Evolutionary conservation across 2,797 vertebrate genomes (phyloP).

Genomic region (Bucorvus abyssinicus): DNA sequence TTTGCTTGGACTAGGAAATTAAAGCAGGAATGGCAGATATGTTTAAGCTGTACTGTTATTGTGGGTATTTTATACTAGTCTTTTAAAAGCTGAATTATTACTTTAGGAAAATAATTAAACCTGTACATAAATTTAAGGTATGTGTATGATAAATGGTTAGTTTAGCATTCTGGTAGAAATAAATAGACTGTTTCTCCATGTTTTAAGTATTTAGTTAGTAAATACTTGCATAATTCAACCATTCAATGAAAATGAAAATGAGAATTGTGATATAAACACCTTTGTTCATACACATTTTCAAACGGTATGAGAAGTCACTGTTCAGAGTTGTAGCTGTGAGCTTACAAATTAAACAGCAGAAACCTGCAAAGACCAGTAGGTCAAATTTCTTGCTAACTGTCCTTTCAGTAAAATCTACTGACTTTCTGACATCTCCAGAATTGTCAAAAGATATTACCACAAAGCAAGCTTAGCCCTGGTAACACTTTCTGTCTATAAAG

Average conservation of each 20-base stretch:
- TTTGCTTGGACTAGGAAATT: constrained; percentile 42
- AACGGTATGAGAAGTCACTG: background rate
- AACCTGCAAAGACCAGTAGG: constrained; percentile 30
- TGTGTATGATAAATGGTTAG: background rate
- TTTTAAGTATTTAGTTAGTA: background rate
- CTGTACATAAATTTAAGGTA: background rate
- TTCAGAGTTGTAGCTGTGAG: background rate
- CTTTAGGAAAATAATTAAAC: background rate
- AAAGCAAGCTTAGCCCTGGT: background rate
- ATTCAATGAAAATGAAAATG: background rate
- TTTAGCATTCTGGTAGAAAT: background rate
- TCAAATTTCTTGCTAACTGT: background rate
- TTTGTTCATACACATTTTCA: background rate
- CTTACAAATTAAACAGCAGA: background rate
- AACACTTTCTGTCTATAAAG: constrained; percentile 19
- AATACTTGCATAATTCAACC: background rate
- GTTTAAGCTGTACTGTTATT: background rate
- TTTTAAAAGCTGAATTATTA: background rate
- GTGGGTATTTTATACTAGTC: background rate
- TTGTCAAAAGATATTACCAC: constrained; percentile 53
- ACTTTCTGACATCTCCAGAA: constrained; percentile 32
- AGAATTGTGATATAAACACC: background rate
- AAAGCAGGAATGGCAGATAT: background rate
- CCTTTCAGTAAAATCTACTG: background rate
- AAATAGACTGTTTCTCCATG: background rate